These are phyloP conservation scores for Ephestia elutella DNA, from an alignment of 1,140 invertebrate genomes.

Conservation along the genomic window DNA sequence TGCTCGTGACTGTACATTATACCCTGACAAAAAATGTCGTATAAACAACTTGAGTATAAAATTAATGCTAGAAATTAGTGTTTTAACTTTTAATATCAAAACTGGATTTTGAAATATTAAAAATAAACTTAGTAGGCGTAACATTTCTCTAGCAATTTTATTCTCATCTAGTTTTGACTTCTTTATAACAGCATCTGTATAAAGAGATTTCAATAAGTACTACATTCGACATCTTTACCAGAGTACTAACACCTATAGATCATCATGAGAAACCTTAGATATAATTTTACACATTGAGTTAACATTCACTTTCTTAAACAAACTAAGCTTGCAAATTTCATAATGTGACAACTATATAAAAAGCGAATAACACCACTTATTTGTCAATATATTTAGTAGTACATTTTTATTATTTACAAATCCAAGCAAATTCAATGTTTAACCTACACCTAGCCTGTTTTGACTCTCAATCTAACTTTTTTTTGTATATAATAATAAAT, in stretches of 20 bases:
- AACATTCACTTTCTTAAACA: constrained; percentile 36
- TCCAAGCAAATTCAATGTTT: not conserved
- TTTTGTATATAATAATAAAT: not conserved
- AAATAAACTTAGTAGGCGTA: too few relatives aligned
- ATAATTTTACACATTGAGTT: constrained; percentile 43
- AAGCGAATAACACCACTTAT: constrained; percentile 44
- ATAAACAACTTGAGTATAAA: too few relatives aligned
- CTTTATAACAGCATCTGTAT: too few relatives aligned
- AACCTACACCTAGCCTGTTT: not conserved
- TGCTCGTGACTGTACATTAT: too few relatives aligned
- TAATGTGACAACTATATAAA: constrained; percentile 50
- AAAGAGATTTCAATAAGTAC: too few relatives aligned
- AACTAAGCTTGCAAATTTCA: constrained; percentile 42
- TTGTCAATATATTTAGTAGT: constrained; percentile 21
- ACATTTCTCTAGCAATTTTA: too few relatives aligned
- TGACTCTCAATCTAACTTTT: not conserved
- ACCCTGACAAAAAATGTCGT: too few relatives aligned
- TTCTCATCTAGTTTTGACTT: too few relatives aligned
- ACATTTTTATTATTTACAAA: constrained; percentile 14
- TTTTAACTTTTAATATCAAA: too few relatives aligned
- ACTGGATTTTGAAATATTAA: too few relatives aligned
- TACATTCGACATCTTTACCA: too few relatives aligned
- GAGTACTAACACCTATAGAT: not conserved
- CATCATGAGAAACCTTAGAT: constrained; percentile 1
- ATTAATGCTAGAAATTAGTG: too few relatives aligned